Base-by-base conservation (phyloP, 2,113 vertebrate species). In the Jacana jacana region DNA sequence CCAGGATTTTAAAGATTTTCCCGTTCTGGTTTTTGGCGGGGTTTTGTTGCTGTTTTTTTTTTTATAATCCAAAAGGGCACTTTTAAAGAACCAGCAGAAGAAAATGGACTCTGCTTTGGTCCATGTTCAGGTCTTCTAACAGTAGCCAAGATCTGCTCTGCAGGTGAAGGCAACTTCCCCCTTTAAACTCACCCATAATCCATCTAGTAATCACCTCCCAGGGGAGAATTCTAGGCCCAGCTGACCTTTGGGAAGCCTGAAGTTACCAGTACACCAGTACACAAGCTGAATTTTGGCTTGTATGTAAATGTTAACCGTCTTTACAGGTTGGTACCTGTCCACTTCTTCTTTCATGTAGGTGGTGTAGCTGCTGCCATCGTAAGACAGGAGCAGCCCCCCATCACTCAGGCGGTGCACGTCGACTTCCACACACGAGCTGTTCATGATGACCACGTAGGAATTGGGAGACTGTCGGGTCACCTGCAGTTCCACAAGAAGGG, bases 261-360 rank as follows among this genome's bases (percentile, higher is more conserved):
- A 61, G 30, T 11, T n/a, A 33, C 51, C 57, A 48, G 37, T 2
- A 66, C 64, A 42, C 20, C n/a, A n/a, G n/a, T n/a, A n/a, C n/a
- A n/a, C n/a, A n/a, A n/a, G n/a, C n/a, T n/a, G 49, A 6, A 6
- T 35, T 69, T 11, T 42, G 79, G 20, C 23, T 28, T 24, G 17
- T 16, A 20, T 12, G 18, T 3, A 37, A 81, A 28, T 10, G 58
- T 23, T 19, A 27, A 71, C 39, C 11, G 22, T 17, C 25, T 78
- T 46, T 4, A 18, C 8, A 48, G 51, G n/a, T 6, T 54, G 15
- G 31, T 93, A 99, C 99, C 99, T 98, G 97, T 99, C 99, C 55
- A 99, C 99, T 95, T 99, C 99, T 69, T 99, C 99, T 70, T 99
- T 99, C 99, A 99, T 99, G 98, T 99, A 99, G 3, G 99, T 99